Conservation (phyloP, 2,888 invertebrate genomes). For the Meloe dianella region DNA sequence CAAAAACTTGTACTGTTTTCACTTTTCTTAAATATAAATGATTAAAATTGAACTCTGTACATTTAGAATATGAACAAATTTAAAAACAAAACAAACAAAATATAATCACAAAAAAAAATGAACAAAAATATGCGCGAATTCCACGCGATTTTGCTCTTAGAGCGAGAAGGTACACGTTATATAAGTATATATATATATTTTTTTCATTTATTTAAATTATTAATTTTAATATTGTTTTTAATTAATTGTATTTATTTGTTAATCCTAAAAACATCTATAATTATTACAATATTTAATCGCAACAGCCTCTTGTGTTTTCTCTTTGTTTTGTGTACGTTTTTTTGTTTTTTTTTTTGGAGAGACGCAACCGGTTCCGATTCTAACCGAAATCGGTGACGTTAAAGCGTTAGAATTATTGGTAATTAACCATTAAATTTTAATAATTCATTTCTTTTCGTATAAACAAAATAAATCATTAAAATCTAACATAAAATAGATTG, state of each 20-base stretch:
- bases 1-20: slow-evolving; percentile 4
- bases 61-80: slow-evolving; percentile 13
- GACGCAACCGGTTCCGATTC: neutral
- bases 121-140: neutral
- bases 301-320: slow-evolving; percentile 60
- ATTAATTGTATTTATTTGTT: slow-evolving; percentile 10
- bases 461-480: neutral
- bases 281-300: slow-evolving; percentile 56
- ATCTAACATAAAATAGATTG: neutral
- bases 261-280: slow-evolving; percentile 51
- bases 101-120: neutral
- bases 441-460: neutral
- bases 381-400: slow-evolving; percentile 50
- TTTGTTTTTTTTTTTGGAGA: neutral
- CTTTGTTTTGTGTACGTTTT: slow-evolving; percentile 48
- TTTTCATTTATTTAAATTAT: neutral
- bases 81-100: too few relatives aligned
- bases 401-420: slow-evolving; percentile 60
- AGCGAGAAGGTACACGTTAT: slow-evolving; percentile 7
- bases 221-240: neutral
- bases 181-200: neutral
- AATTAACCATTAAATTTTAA: neutral
- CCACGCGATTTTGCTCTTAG: neutral
- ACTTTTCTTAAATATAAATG: neutral
- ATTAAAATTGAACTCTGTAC: slow-evolving; percentile 10